phyloP scores from a whole-genome alignment of 2,888 invertebrate genomes.

The Pyrgus malvae region DNA sequence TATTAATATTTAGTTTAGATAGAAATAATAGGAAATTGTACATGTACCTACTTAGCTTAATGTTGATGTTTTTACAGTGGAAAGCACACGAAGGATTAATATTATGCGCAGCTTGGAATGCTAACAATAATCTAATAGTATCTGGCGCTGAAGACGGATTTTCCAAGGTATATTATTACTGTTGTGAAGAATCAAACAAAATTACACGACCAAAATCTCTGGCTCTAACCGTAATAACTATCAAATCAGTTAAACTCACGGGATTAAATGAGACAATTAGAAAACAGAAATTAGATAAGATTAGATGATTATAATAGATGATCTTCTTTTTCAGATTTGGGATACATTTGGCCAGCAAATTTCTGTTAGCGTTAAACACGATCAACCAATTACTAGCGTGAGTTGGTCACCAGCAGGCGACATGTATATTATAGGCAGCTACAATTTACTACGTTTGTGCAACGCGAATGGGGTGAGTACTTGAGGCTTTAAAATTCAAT shows the following conservation, averaged over 20 bases:
- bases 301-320: no score
- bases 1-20: no score
- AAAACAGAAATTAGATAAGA: no score
- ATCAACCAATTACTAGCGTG: constrained; percentile 94
- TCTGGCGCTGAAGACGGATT: constrained; percentile 98
- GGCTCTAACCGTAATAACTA: no score
- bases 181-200: no score
- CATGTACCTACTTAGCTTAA: no score
- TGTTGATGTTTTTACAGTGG: no score
- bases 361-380: constrained; percentile 91
- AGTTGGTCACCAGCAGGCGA: constrained; percentile 96
- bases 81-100: constrained; percentile 97
- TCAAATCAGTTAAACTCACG: no score
- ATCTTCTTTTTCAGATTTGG: constrained; percentile 85
- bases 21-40: no score
- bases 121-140: constrained; percentile 93
- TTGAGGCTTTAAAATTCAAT: background rate
- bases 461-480: constrained; percentile 93
- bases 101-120: constrained; percentile 96
- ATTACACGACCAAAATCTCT: no score
- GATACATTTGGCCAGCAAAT: constrained; percentile 94
- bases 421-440: constrained; percentile 95
- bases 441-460: constrained; percentile 95
- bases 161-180: constrained; percentile 92
- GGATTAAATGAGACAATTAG: no score